Base-by-base conservation (phyloP, 2,113 vertebrate species). In the Etheostoma cragini region DNA sequence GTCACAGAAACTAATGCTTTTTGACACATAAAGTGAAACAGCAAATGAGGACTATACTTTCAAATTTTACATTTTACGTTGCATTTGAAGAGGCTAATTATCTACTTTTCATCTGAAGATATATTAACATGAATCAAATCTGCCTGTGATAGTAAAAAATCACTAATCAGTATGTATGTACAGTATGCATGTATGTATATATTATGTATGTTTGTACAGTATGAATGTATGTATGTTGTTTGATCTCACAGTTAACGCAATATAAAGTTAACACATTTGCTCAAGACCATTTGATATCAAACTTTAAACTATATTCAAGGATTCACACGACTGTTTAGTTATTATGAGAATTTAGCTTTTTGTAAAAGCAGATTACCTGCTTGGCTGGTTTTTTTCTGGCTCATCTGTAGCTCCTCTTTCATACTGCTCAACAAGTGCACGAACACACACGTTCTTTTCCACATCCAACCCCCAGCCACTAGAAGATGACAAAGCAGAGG, bases 361-460 rank as follows among this genome's bases (percentile, higher is more conserved):
- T 38, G 35, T 38, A 33, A 76, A 49, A 24, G 42, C 22, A 30
- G 26, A 61, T 93, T 95, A 98, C 98, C 97, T 96, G 93, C 87
- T 89, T 6, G 93, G 67, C 49, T 76, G 92, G 62, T 89, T 75
- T 56, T 88, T 77, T 46, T 95, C 96, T 0, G 83, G 60, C 38
- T 95, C 94, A 15, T 95, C 93, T 0, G 94, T 89, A 6, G 81
- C 4, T 45, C 80, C 92, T 76, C 92, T 96, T 89, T 99, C 98
- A 1, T 98, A 99, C 83, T 99, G 98, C 89, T 98, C 93, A 60
- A 99, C 98, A 84, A 99, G 93, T 0, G 97, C 96, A 8, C 98
- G 95, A 61, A 99, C 98, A 2, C 97, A 98, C 95, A 94, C 89
- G 38, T 71, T 84, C 53, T 87, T 89, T 47, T 97, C 97, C 73